A percentile compares a stretch with the other conserved stretches of the same genome.
Evolutionary conservation across 2,888 invertebrate species (phyloP).

Genomic region (Melanostoma scalare): DNA sequence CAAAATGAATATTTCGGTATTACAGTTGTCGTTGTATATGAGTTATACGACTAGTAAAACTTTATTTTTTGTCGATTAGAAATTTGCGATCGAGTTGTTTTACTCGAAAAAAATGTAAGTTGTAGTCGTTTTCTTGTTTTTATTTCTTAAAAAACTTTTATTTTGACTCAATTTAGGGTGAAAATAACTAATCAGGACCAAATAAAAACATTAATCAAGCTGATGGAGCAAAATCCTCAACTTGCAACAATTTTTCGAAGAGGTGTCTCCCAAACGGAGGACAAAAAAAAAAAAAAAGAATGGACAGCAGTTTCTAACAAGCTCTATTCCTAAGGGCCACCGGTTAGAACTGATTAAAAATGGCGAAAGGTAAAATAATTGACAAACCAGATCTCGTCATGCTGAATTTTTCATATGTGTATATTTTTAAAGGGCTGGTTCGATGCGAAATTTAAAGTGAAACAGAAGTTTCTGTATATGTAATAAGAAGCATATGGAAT

Average conservation of each 20-base stretch:
- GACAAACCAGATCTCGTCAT: too few relatives aligned
- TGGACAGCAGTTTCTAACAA: too few relatives aligned
- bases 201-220: too few relatives aligned
- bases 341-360: slow-evolving; percentile 8
- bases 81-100: too few relatives aligned
- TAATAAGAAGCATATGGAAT: slow-evolving; percentile 15
- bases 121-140: background rate
- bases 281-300: slow-evolving; percentile 1
- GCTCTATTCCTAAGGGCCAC: slow-evolving; percentile 4
- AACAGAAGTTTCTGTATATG: background rate
- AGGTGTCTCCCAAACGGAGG: background rate
- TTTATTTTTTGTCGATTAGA: too few relatives aligned
- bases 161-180: too few relatives aligned
- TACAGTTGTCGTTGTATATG: too few relatives aligned
- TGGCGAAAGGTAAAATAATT: background rate
- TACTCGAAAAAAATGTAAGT: background rate
- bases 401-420: background rate
- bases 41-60: too few relatives aligned
- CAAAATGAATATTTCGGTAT: too few relatives aligned
- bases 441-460: slow-evolving; percentile 19
- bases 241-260: slow-evolving; percentile 5
- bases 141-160: too few relatives aligned
- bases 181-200: too few relatives aligned
- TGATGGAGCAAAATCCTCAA: background rate
- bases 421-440: slow-evolving; percentile 10